phyloP scores from a whole-genome alignment of 2,888 invertebrate species.

The Ethmia dodecea region DNA sequence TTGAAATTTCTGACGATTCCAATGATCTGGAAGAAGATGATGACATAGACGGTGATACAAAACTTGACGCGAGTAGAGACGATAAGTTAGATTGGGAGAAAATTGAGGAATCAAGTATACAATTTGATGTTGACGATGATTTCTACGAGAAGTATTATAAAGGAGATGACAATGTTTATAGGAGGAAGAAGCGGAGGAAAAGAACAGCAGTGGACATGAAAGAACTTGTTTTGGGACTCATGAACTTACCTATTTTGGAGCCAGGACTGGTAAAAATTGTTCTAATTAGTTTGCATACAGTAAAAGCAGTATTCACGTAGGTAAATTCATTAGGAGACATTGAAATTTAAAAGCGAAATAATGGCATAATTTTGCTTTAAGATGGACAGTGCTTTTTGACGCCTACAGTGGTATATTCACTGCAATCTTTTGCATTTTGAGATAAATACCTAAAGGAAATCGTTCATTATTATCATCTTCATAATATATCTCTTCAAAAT shows the following conservation, averaged over 20 bases:
- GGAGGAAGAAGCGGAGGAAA: conserved; percentile 24
- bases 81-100: conserved; percentile 14
- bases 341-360: too few relatives aligned
- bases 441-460: too few relatives aligned
- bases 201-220: conserved; percentile 21
- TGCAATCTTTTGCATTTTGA: too few relatives aligned
- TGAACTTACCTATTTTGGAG: conserved; percentile 28
- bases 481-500: too few relatives aligned
- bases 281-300: too few relatives aligned
- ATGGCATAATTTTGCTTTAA: too few relatives aligned
- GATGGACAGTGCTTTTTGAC: too few relatives aligned
- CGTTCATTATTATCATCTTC: too few relatives aligned
- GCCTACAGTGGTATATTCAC: too few relatives aligned
- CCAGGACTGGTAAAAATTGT: conserved; percentile 7
- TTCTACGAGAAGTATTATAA: conserved; percentile 30
- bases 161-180: conserved; percentile 38
- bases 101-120: background rate
- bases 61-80: background rate
- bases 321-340: too few relatives aligned
- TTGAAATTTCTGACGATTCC: background rate
- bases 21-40: conserved; percentile 1
- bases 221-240: conserved; percentile 23
- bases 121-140: conserved; percentile 7
- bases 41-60: background rate
- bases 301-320: too few relatives aligned